Evolutionary conservation across 2,888 invertebrate species (phyloP), one percentile per base, ranked within the genome.

Genomic region (Bellardia pandia): DNA sequence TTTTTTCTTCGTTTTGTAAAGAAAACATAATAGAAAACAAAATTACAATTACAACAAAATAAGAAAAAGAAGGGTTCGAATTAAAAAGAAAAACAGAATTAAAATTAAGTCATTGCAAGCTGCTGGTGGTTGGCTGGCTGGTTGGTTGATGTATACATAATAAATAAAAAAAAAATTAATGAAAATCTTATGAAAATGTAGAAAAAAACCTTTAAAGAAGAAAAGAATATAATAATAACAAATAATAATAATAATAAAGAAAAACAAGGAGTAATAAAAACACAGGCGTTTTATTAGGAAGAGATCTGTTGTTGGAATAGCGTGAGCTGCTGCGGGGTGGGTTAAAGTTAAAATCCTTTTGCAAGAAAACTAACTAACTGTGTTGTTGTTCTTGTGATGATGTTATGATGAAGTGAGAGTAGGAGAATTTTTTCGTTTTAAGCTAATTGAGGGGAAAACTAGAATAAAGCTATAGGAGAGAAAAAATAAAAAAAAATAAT

Each of bases 331-430:
- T 74, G 85, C 69, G 68, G 85, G 72, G 48, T 56, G 62, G 60
- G 64, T 23, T 23, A 23, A 23, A 23, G 23, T 23, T 23, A 68
- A 64, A 58, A 68, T 75, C 81, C 81, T 75, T 81, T 56, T 58
- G 23, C 13, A 5, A 75, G 56, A 72, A 30, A 80, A 72, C 60
- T 72, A 53, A 71, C 60, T 72, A 53, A 71, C 48, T 69, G 56
- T 69, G 11, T 62, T 69, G 14, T 60, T 74, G 33, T 69, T 75
- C 51, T 68, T 68, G 69, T 83, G 11, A 5, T 76, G 56, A 40
- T 37, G 33, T 62, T 53, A 68, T 53, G 62, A 53, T 75, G 62
- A 75, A 79, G 79, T 69, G 79, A 85, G 75, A 75, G 53, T 62
- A 72, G 40, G 16, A 51, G 8, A 40, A 60, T 62, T 74, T 23